These are phyloP conservation scores for Apamea sordens DNA, from an alignment of 2,888 invertebrate species.

Conservation along the genomic window DNA sequence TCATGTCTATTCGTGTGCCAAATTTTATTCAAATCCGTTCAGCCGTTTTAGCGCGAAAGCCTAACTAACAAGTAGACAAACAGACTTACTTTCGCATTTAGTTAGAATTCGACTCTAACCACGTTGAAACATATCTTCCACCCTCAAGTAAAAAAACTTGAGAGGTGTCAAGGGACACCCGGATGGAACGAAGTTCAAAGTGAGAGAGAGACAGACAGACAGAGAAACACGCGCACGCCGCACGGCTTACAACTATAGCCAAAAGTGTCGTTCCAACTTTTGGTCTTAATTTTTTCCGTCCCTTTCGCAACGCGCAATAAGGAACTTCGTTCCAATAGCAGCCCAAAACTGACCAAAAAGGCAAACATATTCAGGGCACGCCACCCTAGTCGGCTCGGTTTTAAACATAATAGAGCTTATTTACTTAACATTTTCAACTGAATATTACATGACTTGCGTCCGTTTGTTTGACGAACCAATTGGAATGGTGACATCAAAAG, in stretches of 20 bases:
- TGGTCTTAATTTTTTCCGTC: no score
- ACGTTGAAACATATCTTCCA: neutral
- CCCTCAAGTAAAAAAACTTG: no score
- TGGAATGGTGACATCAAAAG: conserved; percentile 54
- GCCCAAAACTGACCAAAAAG: neutral
- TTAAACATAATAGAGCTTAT: conserved; percentile 51
- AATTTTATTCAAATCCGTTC: neutral
- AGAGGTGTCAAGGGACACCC: no score
- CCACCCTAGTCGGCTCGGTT: conserved; percentile 14
- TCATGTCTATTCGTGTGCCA: neutral
- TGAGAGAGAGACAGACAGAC: no score
- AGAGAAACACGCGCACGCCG: no score
- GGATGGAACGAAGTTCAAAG: no score
- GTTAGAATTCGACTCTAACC: no score
- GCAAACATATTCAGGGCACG: conserved; percentile 7
- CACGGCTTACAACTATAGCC: no score
- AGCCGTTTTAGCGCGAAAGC: neutral
- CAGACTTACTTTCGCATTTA: neutral
- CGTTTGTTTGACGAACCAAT: conserved; percentile 42
- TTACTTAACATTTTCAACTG: conserved; percentile 51
- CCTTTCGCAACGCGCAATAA: no score
- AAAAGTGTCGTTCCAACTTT: no score
- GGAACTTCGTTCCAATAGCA: no score
- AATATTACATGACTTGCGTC: conserved; percentile 55
- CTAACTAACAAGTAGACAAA: neutral